These are phyloP conservation scores for Stomorhina lunata DNA, from an alignment of 2,888 invertebrate genomes.

Conservation along the genomic window DNA sequence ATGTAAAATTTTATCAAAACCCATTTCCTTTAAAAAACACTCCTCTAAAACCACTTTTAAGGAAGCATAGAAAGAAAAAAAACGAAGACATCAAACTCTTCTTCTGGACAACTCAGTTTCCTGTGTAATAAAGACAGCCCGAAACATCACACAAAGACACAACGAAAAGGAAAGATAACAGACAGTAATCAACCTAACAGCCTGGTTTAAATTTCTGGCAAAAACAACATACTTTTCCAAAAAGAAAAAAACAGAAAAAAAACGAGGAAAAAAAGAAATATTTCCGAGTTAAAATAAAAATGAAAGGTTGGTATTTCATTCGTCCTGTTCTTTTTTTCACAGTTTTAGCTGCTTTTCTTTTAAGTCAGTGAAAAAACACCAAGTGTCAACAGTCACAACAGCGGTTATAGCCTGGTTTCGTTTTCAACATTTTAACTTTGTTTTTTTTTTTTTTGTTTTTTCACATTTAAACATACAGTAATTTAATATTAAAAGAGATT, in stretches of 20 bases:
- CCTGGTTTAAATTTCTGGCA: conserved; percentile 21
- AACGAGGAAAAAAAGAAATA: background rate
- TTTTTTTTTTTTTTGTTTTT: too few species aligned
- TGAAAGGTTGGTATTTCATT: conserved; percentile 10
- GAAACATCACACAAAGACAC: background rate
- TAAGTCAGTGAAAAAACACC: conserved; percentile 32
- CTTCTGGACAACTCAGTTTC: background rate
- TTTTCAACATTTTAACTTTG: conserved; percentile 43
- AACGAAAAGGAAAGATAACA: background rate
- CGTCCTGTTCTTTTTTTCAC: background rate
- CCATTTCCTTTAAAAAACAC: background rate
- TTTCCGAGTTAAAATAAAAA: conserved; percentile 4
- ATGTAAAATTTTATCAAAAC: too few species aligned
- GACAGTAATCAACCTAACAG: conserved; percentile 39
- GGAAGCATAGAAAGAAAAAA: background rate
- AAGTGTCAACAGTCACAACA: conserved; percentile 64
- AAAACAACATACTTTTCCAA: background rate
- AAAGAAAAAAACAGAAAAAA: background rate
- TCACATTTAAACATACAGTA: conserved; percentile 36
- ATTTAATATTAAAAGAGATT: conserved; percentile 40
- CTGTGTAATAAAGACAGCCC: background rate
- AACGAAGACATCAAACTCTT: background rate
- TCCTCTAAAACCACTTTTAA: background rate
- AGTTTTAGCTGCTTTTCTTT: background rate
- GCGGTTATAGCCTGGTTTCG: conserved; percentile 58